These are phyloP conservation scores for Tetragonula clypearis DNA, from an alignment of 1,140 invertebrate species.

Conservation along the genomic window DNA sequence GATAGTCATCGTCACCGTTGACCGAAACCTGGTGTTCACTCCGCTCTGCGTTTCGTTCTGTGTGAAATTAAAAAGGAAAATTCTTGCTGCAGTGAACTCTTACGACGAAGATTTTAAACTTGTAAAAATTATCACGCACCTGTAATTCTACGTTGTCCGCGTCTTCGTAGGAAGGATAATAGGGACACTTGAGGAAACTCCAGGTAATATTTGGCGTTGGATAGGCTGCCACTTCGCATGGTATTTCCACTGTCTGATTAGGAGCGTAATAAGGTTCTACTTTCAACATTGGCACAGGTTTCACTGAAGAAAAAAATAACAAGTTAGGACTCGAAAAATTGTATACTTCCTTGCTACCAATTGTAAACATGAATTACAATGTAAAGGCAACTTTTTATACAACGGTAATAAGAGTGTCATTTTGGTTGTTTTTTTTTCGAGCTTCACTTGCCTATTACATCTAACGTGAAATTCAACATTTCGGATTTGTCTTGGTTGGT, in stretches of 20 bases:
- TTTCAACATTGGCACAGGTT: constrained; percentile 77
- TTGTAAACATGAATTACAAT: too few species aligned
- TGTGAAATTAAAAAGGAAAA: constrained; percentile 10
- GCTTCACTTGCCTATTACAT: constrained; percentile 62
- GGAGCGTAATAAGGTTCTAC: constrained; percentile 77
- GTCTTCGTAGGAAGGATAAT: constrained; percentile 61
- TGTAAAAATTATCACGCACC: constrained; percentile 18
- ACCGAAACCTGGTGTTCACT: constrained; percentile 30
- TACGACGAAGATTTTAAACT: neutral
- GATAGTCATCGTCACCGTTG: constrained; percentile 45
- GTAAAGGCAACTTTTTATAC: too few species aligned
- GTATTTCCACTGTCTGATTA: constrained; percentile 73
- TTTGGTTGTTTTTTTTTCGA: neutral
- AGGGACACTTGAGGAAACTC: constrained; percentile 77
- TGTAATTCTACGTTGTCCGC: constrained; percentile 28
- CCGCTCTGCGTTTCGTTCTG: constrained; percentile 29
- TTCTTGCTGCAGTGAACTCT: neutral
- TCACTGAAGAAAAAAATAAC: constrained; percentile 67
- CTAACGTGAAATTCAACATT: constrained; percentile 66
- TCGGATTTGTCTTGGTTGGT: constrained; percentile 56
- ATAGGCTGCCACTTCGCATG: constrained; percentile 79
- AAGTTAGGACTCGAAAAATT: too few species aligned
- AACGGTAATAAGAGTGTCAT: too few species aligned
- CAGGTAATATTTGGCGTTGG: constrained; percentile 81
- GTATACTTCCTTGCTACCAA: too few species aligned